A percentile compares a stretch with the other conserved stretches of the same genome.
phyloP scores from a whole-genome alignment of 1,140 invertebrate genomes.

The Metaphire vulgaris region DNA sequence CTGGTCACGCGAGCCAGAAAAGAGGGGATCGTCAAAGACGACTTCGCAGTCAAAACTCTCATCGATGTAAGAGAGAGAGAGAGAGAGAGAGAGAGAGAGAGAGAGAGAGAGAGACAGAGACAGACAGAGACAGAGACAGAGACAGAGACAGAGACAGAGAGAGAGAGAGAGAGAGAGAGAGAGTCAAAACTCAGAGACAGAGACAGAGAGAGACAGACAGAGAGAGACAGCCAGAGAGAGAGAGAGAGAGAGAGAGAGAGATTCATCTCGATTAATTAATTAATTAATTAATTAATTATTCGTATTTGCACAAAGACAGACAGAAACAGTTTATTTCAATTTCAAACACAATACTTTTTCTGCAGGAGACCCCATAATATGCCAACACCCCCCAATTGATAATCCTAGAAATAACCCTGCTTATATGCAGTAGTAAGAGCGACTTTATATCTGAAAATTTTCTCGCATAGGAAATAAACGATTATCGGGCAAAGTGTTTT shows the following conservation, averaged over 20 bases:
- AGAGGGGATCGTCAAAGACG: slow-evolving; percentile 83
- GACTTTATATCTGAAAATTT: too few relatives aligned
- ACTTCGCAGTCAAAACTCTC: slow-evolving; percentile 83
- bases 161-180: slow-evolving; percentile 1
- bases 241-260: background rate
- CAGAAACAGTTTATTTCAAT: too few relatives aligned
- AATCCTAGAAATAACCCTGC: too few relatives aligned
- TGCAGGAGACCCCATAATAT: too few relatives aligned
- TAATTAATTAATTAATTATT: slow-evolving; percentile 4
- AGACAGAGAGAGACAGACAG: background rate
- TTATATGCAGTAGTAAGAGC: too few relatives aligned
- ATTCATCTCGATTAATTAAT: background rate
- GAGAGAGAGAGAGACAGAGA: too few relatives aligned
- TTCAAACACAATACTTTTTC: too few relatives aligned
- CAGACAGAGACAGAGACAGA: too few relatives aligned
- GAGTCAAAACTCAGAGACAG: background rate
- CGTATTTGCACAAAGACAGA: too few relatives aligned
- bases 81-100: too few relatives aligned
- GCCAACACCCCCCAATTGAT: too few relatives aligned
- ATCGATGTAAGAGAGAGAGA: slow-evolving; percentile 75
- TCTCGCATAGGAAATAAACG: slow-evolving; percentile 61
- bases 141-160: background rate
- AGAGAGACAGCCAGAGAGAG: background rate
- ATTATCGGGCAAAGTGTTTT: slow-evolving; percentile 75
- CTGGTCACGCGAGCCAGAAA: slow-evolving; percentile 75